phyloP scores from a whole-genome alignment of 2,797 vertebrate species.

The Neoniphon sammara region DNA sequence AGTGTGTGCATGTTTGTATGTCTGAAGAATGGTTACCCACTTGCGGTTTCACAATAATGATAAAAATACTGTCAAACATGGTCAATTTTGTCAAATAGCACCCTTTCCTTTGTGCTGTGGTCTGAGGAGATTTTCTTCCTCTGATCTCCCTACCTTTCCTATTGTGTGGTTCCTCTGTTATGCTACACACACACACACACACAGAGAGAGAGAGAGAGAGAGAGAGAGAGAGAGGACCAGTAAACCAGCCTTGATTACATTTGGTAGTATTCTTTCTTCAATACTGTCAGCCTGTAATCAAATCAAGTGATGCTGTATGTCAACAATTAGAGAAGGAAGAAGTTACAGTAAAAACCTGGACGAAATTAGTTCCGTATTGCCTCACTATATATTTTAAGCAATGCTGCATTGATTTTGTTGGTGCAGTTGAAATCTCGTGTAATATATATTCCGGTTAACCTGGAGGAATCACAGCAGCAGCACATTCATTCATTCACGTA shows the following conservation, averaged over 20 bases:
- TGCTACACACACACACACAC: slow-evolving; percentile 6
- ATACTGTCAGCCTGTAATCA: slow-evolving; percentile 40
- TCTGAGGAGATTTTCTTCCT: slow-evolving; percentile 65
- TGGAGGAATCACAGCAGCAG: background rate
- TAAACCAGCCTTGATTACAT: slow-evolving; percentile 41
- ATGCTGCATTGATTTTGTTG: background rate
- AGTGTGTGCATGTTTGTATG: background rate
- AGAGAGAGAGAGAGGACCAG: background rate
- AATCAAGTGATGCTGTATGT: slow-evolving; percentile 15
- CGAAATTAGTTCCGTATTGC: slow-evolving; percentile 16
- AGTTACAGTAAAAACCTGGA: slow-evolving; percentile 13
- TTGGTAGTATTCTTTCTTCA: slow-evolving; percentile 30
- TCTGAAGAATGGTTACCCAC: background rate
- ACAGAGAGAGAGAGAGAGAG: background rate
- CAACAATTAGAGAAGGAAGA: slow-evolving; percentile 14
- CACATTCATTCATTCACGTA: background rate
- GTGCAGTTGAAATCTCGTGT: background rate
- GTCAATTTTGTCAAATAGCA: slow-evolving; percentile 44
- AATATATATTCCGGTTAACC: background rate
- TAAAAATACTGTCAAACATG: slow-evolving; percentile 36
- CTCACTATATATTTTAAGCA: background rate
- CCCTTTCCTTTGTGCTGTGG: slow-evolving; percentile 23
- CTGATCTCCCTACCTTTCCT: background rate
- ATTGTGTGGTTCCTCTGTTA: slow-evolving; percentile 58
- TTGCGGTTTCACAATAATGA: slow-evolving; percentile 38